Evolutionary conservation across 2,888 invertebrate species (phyloP), one percentile per base, ranked within the genome.

Genomic region (Adineta ricciae): DNA sequence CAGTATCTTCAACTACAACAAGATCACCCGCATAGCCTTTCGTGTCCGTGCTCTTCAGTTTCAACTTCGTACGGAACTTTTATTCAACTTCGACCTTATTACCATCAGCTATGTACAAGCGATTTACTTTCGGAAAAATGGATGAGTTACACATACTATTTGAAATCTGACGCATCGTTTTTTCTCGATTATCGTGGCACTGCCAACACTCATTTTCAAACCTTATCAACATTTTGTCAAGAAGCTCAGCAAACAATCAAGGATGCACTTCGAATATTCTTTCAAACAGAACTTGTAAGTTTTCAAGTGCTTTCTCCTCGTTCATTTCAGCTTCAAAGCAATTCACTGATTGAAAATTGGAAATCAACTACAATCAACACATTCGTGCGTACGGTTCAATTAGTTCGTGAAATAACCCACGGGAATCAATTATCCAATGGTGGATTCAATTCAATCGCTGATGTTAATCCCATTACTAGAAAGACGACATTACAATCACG

Each of bases 131-230:
- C 64, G 3, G 27, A 27, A 27, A 16, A 14, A 32, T 64, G 64
- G 64, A 64, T 32, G 5, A 9, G 0, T 32, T 64, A 27, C 11
- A 32, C n/a, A 9, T 14, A 11, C 2, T 11, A 3, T 14, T 4
- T n/a, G 1, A 1, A 3, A 19, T 27, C 0, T 32, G 16, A 32
- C 11, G 2, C 1, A 9, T 3, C 1, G 1, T 5, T 5, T 16
- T 3, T 4, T 64, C 1, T 16, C 1, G 52, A 52, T 16, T 52
- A 24, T 32, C 1, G 64, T 4, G 0, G 2, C 2, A 32, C 1
- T 32, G 64, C 64, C 2, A 0, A 1, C 4, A 32, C 7, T 32
- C 32, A 64, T 2, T 64, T 64, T 64, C 64, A 3, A 14, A 7
- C 11, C 2, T 14, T 64, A 11, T 11, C 27, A 3, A 32, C 8